Percentiles rank a stretch among this genome's conserved stretches.
These are phyloP conservation scores for Hirundo rustica DNA, from an alignment of 2,797 vertebrate species.

Conservation along the genomic window DNA sequence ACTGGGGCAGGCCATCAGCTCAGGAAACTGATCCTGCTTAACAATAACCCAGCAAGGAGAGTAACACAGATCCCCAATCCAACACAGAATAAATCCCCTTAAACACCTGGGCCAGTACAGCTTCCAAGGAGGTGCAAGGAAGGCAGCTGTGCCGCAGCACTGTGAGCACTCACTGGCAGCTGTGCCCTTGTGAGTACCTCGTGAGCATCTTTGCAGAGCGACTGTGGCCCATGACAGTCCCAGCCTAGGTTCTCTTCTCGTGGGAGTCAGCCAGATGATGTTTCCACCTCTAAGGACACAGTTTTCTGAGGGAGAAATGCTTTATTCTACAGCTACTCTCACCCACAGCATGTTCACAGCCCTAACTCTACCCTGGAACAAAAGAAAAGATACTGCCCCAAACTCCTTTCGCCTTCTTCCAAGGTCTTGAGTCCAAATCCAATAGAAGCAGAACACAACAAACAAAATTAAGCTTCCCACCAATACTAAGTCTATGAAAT, in stretches of 20 bases:
- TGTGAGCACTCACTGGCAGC: not conserved
- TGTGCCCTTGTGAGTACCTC: not conserved
- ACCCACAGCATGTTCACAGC: not conserved
- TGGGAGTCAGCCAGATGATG: fast-evolving
- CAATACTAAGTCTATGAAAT: not conserved
- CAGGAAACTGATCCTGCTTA: not conserved
- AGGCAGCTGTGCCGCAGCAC: not conserved
- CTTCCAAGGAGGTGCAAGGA: not conserved
- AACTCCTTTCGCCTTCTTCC: not conserved
- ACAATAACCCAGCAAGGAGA: slow-evolving; percentile 9
- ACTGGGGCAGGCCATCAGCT: not conserved
- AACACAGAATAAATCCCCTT: not conserved
- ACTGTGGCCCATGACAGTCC: not conserved
- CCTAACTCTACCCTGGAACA: not conserved
- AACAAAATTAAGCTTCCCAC: not conserved
- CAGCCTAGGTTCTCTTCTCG: not conserved
- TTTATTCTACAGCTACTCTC: not conserved
- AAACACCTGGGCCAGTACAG: not conserved
- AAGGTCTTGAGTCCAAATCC: not conserved
- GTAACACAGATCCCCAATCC: not conserved
- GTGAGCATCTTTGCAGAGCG: not conserved
- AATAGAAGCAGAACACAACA: not conserved
- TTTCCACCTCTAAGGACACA: not conserved
- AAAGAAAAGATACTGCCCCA: not conserved
- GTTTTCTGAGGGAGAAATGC: not conserved